Evolutionary conservation across 2,113 vertebrate genomes (phyloP), one percentile per base, ranked within the genome.

Genomic region (Eulacestoma nigropectus): DNA sequence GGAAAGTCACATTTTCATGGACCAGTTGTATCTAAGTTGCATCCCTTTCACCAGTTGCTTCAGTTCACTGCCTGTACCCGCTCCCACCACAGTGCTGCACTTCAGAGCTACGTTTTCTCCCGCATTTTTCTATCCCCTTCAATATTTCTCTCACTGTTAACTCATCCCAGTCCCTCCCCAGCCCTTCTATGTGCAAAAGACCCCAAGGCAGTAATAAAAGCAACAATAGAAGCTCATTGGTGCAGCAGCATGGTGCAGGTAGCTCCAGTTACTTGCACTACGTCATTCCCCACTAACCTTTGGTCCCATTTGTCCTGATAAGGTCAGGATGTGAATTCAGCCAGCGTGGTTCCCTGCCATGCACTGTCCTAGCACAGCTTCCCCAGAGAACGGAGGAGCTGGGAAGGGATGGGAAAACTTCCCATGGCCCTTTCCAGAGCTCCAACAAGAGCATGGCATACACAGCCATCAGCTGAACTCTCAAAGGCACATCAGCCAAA

Each of bases 301-400:
- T 56, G 80, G 16, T 64, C 84, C 39, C n/a, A 9, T 2, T 39
- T 57, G 10, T 32, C 50, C 62, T 11, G 27, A 73, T 69, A 68
- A 56, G 1, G 1, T 26, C 72, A 52, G 73, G 84, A 53, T 60
- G 62, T n/a, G 30, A 64, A 86, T 52, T 4, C 79, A 59, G 57
- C 44, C 11, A 2, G 19, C 0, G 0, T 5, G 22, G n/a, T 25
- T n/a, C 86, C 86, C 42, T 63, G 65, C 16, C 21, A 3, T 7
- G 4, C 33, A 15, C 73, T 10, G 12, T 16, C 53, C 42, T 29
- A 42, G 62, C 42, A 68, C 19, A 59, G 63, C 75, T 47, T 27
- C 26, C 12, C 44, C 16, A 32, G 60, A 56, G 14, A 74, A 25
- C 10, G 33, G 30, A 85, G 44, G 32, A 37, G 16, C 42, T 62